Conservation (phyloP, 23 tunicate species). For the Corella eumyota region DNA sequence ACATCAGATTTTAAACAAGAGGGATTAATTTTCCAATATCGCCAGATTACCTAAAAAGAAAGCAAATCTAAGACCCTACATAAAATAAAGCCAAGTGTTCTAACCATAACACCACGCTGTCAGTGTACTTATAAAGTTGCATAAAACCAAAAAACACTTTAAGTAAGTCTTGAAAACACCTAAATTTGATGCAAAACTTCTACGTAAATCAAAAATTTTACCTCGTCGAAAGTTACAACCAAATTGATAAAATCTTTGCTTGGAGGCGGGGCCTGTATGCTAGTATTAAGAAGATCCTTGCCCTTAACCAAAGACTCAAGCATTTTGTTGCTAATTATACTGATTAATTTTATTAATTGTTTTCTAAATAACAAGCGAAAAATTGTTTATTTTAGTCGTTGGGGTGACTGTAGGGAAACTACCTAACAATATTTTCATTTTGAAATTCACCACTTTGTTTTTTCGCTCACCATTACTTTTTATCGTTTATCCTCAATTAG, state of each 20-base stretch:
- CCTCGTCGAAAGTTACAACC: constrained; percentile 32
- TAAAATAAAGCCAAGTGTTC: not conserved
- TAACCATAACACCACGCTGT: not conserved
- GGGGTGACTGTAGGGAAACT: too few relatives aligned
- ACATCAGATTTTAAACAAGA: constrained; percentile 52
- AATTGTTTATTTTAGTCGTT: too few relatives aligned
- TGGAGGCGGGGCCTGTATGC: constrained; percentile 80
- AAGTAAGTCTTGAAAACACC: too few relatives aligned
- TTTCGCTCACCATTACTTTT: too few relatives aligned
- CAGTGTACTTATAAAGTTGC: too few relatives aligned
- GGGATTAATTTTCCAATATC: constrained; percentile 73
- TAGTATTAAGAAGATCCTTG: constrained; percentile 31
- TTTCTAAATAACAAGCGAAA: too few relatives aligned
- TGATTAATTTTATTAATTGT: too few relatives aligned
- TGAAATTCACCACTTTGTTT: too few relatives aligned
- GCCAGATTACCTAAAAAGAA: constrained; percentile 40
- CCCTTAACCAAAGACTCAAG: constrained; percentile 36
- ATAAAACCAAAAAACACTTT: too few relatives aligned
- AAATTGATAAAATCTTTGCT: constrained; percentile 73
- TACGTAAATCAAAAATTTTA: constrained; percentile 8
- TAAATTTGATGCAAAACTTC: not conserved
- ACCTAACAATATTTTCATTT: too few relatives aligned
- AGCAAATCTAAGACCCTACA: too few relatives aligned
- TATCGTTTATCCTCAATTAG: too few relatives aligned
- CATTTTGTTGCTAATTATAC: constrained; percentile 5